phyloP scores from a whole-genome alignment of 2,797 vertebrate species.

The Cephalopachus bancanus region DNA sequence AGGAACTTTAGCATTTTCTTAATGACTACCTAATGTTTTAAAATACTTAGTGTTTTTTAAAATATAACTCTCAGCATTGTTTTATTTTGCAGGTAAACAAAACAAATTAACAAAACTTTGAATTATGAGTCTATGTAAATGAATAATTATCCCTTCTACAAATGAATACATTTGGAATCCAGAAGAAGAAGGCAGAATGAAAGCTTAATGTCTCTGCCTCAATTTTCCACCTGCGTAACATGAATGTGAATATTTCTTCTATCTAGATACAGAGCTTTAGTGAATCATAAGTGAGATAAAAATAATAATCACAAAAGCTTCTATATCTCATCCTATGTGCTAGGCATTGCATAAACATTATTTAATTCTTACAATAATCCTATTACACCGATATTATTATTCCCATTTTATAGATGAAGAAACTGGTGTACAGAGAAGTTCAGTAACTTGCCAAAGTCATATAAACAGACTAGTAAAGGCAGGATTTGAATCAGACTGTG shows the following conservation, averaged over 20 bases:
- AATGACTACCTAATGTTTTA: neutral
- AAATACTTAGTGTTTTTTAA: neutral
- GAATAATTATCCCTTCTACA: neutral
- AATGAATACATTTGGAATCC: neutral
- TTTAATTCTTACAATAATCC: neutral
- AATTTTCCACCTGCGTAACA: neutral
- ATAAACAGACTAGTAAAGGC: neutral
- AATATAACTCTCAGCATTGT: neutral
- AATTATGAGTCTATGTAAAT: neutral
- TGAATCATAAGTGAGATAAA: slow-evolving; percentile 9
- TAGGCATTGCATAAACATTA: neutral
- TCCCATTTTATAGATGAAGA: neutral
- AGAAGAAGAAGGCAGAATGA: neutral
- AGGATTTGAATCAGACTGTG: slow-evolving; percentile 20
- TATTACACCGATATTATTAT: neutral
- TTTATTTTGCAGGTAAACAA: slow-evolving; percentile 36
- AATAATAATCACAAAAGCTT: neutral
- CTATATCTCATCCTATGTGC: neutral
- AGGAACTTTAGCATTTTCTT: neutral
- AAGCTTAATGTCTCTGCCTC: neutral
- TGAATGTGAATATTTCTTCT: neutral
- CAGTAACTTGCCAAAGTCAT: neutral
- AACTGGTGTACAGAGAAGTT: slow-evolving; percentile 29
- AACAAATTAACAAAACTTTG: slow-evolving; percentile 1
- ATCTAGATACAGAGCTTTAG: neutral